Evolutionary conservation across 2,888 invertebrate species (phyloP).

Genomic region (Mythimna albipuncta): DNA sequence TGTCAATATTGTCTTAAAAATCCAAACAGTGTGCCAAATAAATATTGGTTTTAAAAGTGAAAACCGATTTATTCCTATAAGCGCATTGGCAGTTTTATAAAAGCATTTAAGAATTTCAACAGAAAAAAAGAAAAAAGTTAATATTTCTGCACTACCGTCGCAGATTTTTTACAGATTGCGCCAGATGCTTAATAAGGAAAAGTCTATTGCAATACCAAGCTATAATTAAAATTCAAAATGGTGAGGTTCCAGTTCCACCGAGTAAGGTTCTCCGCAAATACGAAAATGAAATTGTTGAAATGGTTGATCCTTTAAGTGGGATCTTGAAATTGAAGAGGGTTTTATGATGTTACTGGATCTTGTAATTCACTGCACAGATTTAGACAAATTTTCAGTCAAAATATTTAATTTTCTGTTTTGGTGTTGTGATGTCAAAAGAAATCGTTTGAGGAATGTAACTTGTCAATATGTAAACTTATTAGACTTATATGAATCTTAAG

Average conservation of each 20-base stretch:
- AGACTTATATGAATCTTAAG: no score
- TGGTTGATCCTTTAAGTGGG: neutral
- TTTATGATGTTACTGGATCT: neutral
- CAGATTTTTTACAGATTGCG: constrained; percentile 3
- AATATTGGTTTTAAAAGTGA: neutral
- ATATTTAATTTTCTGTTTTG: no score
- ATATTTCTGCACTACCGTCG: constrained; percentile 6
- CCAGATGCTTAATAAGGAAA: constrained; percentile 40
- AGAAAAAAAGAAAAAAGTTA: neutral
- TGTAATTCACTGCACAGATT: neutral
- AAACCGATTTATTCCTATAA: neutral
- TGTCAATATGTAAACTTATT: no score
- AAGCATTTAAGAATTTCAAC: no score
- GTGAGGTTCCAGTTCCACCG: neutral
- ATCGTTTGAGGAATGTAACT: no score
- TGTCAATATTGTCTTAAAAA: neutral
- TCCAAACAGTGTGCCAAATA: neutral
- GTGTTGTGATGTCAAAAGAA: no score
- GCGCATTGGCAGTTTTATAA: neutral
- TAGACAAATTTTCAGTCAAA: neutral
- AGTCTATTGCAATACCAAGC: constrained; percentile 18
- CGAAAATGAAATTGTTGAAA: constrained; percentile 18
- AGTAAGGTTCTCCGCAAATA: constrained; percentile 1
- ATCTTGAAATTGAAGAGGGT: constrained; percentile 2
- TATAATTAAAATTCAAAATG: constrained; percentile 39